A percentile compares a stretch with the other conserved stretches of the same genome.
These are phyloP conservation scores for Drosophila neotestacea DNA, from an alignment of 2,888 invertebrate genomes.

Conservation along the genomic window DNA sequence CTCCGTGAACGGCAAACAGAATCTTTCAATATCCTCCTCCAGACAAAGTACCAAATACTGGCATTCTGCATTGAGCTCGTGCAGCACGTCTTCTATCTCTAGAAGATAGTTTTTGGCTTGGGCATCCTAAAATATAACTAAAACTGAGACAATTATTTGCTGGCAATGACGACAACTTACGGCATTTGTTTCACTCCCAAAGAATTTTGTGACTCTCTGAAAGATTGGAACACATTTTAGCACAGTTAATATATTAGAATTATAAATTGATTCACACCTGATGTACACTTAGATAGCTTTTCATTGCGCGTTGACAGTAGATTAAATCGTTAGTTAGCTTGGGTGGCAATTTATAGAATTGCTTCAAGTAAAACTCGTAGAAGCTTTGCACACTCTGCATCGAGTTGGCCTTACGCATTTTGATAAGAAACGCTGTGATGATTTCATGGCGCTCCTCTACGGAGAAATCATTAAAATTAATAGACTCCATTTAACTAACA, in stretches of 20 bases:
- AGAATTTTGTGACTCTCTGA: conserved; percentile 49
- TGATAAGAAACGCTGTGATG: conserved; percentile 57
- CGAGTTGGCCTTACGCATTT: conserved; percentile 58
- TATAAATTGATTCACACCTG: conserved; percentile 39
- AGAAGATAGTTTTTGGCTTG: conserved; percentile 36
- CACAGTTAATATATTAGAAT: not conserved
- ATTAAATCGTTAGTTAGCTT: conserved; percentile 58
- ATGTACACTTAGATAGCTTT: conserved; percentile 50
- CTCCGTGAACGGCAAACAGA: conserved; percentile 61
- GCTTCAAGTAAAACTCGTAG: conserved; percentile 60
- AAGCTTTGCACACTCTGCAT: conserved; percentile 53
- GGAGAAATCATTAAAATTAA: conserved; percentile 68
- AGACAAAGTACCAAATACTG: conserved; percentile 55
- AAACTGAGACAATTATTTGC: not conserved
- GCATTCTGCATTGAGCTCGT: conserved; percentile 68
- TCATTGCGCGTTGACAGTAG: conserved; percentile 66
- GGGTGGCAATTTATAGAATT: conserved; percentile 62
- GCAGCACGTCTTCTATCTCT: conserved; percentile 53
- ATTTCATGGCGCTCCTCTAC: conserved; percentile 61
- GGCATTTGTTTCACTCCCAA: conserved; percentile 28
- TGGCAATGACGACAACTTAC: conserved; percentile 41
- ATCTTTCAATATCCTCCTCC: conserved; percentile 59
- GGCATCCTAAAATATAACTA: conserved; percentile 36
- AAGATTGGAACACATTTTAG: not conserved
- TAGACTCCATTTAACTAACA: conserved; percentile 51